Base-by-base conservation (phyloP, 2,113 vertebrate genomes). In the Pagrus major region DNA sequence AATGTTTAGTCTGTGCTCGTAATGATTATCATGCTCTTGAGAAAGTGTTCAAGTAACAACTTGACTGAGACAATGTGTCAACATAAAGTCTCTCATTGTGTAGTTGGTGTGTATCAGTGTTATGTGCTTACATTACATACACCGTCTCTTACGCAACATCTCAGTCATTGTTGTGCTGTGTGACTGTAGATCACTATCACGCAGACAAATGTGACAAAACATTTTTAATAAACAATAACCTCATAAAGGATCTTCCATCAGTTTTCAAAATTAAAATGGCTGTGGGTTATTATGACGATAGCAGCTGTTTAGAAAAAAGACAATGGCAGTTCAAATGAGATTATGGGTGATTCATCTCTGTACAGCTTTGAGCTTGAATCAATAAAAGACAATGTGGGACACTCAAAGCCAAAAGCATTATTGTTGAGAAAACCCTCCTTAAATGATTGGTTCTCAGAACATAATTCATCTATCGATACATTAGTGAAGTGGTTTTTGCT, bases 361-460 rank as follows among this genome's bases (percentile, higher is more conserved):
- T 20, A 46, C 65, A 65, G 49, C 7, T 20, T 16, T 23, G 21
- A 37, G 2, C 15, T 33, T 64, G 3, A 61, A 71, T 79, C 72
- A 41, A 54, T 78, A 23, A 35, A 42, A 71, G 27, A 47, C 31
- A 51, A 55, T 27, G 31, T 27, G 15, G 6, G 41, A 47, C 0
- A 0, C 56, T 59, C 27, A 25, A 51, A 41, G 18, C 29, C 2
- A 61, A 25, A 56, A n/a, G 42, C 14, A 63, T 72, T 18, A 15
- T 2, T 31, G 25, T 27, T 42, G n/a, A 33, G 41, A 71, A 54
- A 33, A 25, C 23, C 3, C 10, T 41, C 15, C 12, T 6, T n/a
- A 21, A 37, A 29, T 61, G 81, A 14, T 66, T 27, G 6, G 33
- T 49, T 78, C 67, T 71, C 33, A 65, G 16, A 41, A 41, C 11